These are phyloP conservation scores for Galemys pyrenaicus DNA, from an alignment of 2,113 vertebrate species.

Conservation along the genomic window DNA sequence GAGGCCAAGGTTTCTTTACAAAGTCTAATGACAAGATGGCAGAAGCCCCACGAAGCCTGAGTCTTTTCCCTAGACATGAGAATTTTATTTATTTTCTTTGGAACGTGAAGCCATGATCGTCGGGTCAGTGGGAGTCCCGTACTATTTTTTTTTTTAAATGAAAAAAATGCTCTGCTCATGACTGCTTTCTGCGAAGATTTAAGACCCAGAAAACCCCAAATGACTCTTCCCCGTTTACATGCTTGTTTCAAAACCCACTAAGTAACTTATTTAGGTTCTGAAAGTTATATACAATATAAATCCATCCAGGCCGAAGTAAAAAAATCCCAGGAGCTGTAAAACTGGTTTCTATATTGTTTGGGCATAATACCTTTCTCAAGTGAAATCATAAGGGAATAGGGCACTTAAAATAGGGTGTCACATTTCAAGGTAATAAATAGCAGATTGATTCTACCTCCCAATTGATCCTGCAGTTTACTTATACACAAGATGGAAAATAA, in stretches of 20 bases:
- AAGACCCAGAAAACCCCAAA: conserved; percentile 63
- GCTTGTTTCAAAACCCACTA: conserved; percentile 73
- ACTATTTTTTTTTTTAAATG: neutral
- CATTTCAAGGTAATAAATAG: conserved; percentile 99
- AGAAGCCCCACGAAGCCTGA: conserved; percentile 57
- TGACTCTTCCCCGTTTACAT: conserved; percentile 55
- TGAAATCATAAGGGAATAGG: conserved; percentile 94
- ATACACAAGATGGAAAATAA: conserved; percentile 94
- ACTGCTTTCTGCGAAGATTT: conserved; percentile 69
- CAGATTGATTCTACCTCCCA: conserved; percentile 98
- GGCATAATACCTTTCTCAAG: conserved; percentile 87
- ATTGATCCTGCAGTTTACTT: conserved; percentile 94
- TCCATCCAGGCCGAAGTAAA: conserved; percentile 80
- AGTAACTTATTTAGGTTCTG: conserved; percentile 77
- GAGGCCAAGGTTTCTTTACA: conserved; percentile 53
- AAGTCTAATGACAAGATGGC: conserved; percentile 46
- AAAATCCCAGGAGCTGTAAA: conserved; percentile 78
- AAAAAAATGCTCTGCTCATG: conserved; percentile 48
- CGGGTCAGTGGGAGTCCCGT: conserved; percentile 58
- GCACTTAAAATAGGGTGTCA: conserved; percentile 97
- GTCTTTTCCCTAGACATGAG: conserved; percentile 69
- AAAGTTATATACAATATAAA: conserved; percentile 84
- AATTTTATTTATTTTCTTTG: conserved; percentile 80
- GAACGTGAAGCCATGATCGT: conserved; percentile 59
- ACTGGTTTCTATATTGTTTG: conserved; percentile 86